These are phyloP conservation scores for Sipha maydis DNA, from an alignment of 2,888 invertebrate genomes.

Conservation along the genomic window DNA sequence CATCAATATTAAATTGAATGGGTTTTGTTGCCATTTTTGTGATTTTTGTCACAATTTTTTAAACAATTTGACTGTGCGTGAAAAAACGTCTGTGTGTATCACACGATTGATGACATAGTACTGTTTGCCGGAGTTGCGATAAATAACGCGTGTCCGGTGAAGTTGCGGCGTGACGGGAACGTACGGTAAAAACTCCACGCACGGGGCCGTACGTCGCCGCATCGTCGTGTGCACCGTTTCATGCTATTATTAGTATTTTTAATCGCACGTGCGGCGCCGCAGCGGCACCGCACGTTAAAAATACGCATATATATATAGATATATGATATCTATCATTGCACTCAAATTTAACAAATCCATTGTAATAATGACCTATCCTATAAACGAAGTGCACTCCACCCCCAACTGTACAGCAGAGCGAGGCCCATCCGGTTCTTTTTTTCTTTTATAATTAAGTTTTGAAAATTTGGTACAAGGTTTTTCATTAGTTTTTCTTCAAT, in stretches of 20 bases:
- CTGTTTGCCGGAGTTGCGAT: neutral
- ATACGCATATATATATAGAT: neutral
- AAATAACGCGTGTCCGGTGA: neutral
- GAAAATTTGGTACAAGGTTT: too few species aligned
- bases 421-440: too few species aligned
- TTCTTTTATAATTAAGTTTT: too few species aligned
- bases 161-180: neutral
- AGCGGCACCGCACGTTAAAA: neutral
- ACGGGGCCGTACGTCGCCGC: neutral
- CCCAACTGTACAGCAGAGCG: too few species aligned
- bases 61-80: too few species aligned
- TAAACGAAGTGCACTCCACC: too few species aligned
- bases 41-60: neutral
- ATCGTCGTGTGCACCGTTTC: conserved; percentile 1
- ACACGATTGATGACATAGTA: neutral
- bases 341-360: too few species aligned
- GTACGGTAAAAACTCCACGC: neutral
- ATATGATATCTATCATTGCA: too few species aligned
- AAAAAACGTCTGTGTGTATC: neutral
- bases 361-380: too few species aligned
- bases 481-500: too few species aligned
- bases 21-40: neutral
- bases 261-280: neutral
- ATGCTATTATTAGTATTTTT: neutral
- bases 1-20: neutral